Conservation (phyloP, 2,888 invertebrate genomes). For the Chalcis sispes region DNA sequence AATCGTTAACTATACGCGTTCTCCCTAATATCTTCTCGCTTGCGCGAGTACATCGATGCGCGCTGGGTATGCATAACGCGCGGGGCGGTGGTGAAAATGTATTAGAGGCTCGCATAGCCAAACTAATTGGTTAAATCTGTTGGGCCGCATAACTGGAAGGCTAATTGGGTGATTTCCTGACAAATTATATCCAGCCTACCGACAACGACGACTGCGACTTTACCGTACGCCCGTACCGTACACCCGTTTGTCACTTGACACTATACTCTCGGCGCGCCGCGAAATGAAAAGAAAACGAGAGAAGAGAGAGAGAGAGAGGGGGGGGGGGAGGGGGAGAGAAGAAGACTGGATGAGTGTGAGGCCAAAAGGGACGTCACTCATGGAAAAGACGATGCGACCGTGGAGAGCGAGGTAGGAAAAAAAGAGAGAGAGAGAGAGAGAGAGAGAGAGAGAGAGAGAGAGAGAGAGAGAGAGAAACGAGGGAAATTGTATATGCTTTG, state of each 20-base stretch:
- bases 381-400: background rate
- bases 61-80: no score
- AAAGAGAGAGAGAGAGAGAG: background rate
- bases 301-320: constrained; percentile 30
- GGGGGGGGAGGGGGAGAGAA: constrained; percentile 14
- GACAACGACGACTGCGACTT: constrained; percentile 63
- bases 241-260: constrained; percentile 76
- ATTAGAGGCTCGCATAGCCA: constrained; percentile 73
- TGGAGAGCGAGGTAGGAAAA: no score
- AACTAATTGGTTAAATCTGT: constrained; percentile 77
- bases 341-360: no score
- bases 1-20: constrained; percentile 6
- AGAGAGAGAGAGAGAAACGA: background rate
- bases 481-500: background rate
- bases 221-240: constrained; percentile 58
- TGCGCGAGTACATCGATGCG: background rate
- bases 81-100: constrained; percentile 67
- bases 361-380: constrained; percentile 45
- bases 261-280: constrained; percentile 60
- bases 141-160: constrained; percentile 76
- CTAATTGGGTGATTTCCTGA: constrained; percentile 77
- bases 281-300: constrained; percentile 40
- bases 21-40: constrained; percentile 36
- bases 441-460: background rate
- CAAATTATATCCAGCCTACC: constrained; percentile 75